Evolutionary conservation across 2,797 vertebrate species (phyloP), one percentile per base, ranked within the genome.

Genomic region (Catamblyrhynchus diadema): DNA sequence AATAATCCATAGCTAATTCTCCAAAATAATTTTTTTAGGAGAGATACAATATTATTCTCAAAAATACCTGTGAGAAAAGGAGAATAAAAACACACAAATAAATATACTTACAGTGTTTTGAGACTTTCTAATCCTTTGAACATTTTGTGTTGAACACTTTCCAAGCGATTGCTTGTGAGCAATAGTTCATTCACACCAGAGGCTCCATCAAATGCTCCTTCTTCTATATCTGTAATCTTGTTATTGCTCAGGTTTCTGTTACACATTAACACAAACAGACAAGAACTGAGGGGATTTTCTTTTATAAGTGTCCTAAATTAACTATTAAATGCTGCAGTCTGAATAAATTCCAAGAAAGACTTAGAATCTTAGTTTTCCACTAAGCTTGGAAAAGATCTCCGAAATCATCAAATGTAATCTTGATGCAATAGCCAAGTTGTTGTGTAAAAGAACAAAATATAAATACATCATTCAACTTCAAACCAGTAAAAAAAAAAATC

Each of bases 221-320:
- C 99, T 97, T 99, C 99, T 4, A 99, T 99, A 97, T 99, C 99
- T 16, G 98, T 98, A 97, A 99, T 99, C 95, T 99, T 99, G 96
- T 99, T 99, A 95, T 99, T 99, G 97, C 99, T 99, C 70, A 99
- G 97, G 94, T 99, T 99, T 98, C 99, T 99, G 97, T 95, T n/a
- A 60, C 50, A 81, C 42, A 92, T 74, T 25, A 39, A 86, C 22
- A 77, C 54, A 95, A 92, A 90, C 12, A 94, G 65, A 72, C 42
- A 75, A 86, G 61, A 65, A 57, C 13, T 4, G 20, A 54, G 56
- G 21, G 14, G 48, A 41, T 51, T 87, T 74, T 81, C n/a, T 70
- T 79, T 83, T 62, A 44, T 33, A 62, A 77, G 54, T 50, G 28
- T 4, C 8, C 8, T 19, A 50, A 74, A 86, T 50, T 35, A 66